Evolutionary conservation across 2,797 vertebrate genomes (phyloP), one percentile per base, ranked within the genome.

Genomic region (Trichosurus vulpecula): DNA sequence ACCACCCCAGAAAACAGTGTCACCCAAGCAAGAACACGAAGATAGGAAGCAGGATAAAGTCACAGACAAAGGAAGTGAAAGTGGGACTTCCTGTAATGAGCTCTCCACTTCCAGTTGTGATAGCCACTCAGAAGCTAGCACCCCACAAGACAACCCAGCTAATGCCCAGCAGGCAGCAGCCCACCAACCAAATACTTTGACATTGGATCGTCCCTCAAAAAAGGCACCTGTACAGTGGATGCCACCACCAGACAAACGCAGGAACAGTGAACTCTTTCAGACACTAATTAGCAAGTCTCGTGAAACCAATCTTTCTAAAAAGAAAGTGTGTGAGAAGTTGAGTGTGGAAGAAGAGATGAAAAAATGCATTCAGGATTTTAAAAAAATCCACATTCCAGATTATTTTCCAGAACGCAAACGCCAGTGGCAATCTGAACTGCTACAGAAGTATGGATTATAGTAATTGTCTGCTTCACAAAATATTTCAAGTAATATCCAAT

Each of bases 201-300:
- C 99, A 0, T 94, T 99, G 97, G 99, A 99, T 98, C 99, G 99
- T 12, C 99, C 99, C 0, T 99, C 99, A 6, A 99, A 99, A 98
- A 99, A 99, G 92, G 99, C 98, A 0, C 99, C 99, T 0, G 98
- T 99, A 93, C 99, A 99, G 91, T 99, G 99, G 99, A 99, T 99
- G 98, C 99, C 99, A 52, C 97, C 98, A 0, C 98, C 99, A 4
- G 99, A 99, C 97, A 99, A 99, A 98, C 99, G 99, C 96, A 99
- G 99, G 90, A 99, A 99, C 98, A 99, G 99, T 95, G 99, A 99
- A 98, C 99, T 99, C 96, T 99, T 99, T 98, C 99, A 99, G 98
- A 99, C 99, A 35, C 98, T 99, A 97, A 99, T 99, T 98, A 99
- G 99, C 97, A 99, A 99, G 98, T 99, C 99, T 66, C 98, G 99